These are phyloP conservation scores for Oscheius sp. DNA, from an alignment of 2,888 invertebrate genomes.

Conservation along the genomic window DNA sequence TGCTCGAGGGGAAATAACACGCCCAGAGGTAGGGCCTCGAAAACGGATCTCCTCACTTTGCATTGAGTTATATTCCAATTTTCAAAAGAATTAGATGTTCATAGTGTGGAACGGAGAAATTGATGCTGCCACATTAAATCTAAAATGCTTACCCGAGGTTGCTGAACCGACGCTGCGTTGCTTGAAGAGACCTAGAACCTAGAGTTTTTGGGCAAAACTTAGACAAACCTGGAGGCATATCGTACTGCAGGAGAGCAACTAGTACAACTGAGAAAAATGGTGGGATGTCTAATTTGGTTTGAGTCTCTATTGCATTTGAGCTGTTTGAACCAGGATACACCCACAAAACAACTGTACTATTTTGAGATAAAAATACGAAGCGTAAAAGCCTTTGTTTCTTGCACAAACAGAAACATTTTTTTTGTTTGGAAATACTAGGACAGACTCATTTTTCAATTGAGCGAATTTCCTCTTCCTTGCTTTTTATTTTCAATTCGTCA, in stretches of 20 bases:
- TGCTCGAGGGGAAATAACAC: neutral
- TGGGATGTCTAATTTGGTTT: neutral
- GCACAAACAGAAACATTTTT: too few relatives aligned
- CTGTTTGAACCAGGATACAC: neutral
- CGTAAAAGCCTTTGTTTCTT: too few relatives aligned
- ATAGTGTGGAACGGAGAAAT: neutral
- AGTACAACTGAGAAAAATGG: neutral
- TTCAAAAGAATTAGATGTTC: neutral
- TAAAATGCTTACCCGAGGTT: neutral
- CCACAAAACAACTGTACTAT: neutral
- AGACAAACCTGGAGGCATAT: neutral
- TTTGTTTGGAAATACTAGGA: too few relatives aligned
- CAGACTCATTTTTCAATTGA: too few relatives aligned
- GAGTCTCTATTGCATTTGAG: neutral
- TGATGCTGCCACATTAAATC: neutral
- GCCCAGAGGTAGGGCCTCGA: neutral
- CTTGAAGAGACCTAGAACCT: conserved; percentile 6
- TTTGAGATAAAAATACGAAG: too few relatives aligned
- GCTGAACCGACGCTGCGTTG: neutral
- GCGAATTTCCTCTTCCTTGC: too few relatives aligned
- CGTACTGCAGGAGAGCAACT: neutral
- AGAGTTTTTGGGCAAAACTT: neutral
- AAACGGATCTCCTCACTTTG: neutral
- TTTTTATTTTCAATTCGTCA: too few relatives aligned
- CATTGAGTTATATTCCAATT: neutral